A percentile compares a stretch with the other conserved stretches of the same genome.
phyloP scores from a whole-genome alignment of 2,888 invertebrate species.

The Nudaria mundana region DNA sequence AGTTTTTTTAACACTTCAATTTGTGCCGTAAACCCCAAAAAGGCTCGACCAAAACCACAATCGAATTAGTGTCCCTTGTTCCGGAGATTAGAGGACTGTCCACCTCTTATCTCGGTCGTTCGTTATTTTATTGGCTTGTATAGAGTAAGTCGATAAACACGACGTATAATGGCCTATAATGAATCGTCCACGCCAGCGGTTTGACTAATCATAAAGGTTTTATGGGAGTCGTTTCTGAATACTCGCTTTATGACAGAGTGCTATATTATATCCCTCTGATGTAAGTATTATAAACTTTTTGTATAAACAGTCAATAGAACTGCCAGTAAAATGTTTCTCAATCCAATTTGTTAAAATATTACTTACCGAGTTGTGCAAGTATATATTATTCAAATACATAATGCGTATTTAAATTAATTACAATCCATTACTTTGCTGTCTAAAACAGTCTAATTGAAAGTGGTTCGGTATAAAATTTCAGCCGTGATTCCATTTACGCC shows the following conservation, averaged over 20 bases:
- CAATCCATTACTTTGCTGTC: slow-evolving; percentile 12
- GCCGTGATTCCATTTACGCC: slow-evolving; percentile 27
- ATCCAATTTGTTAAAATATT: background rate
- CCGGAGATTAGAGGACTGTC: slow-evolving; percentile 80
- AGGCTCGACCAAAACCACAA: slow-evolving; percentile 78
- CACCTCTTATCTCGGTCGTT: slow-evolving; percentile 79
- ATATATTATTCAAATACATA: background rate
- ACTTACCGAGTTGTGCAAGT: background rate
- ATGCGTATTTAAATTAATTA: background rate
- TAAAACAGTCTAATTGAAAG: slow-evolving; percentile 14
- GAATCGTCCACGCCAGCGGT: slow-evolving; percentile 76
- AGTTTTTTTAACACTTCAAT: slow-evolving; percentile 80
- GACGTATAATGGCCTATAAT: slow-evolving; percentile 79
- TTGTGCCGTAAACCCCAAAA: slow-evolving; percentile 79
- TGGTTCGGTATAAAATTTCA: slow-evolving; percentile 16
- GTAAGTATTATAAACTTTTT: slow-evolving; percentile 45
- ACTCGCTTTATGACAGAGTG: slow-evolving; percentile 58
- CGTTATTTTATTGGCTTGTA: slow-evolving; percentile 81
- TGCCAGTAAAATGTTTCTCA: slow-evolving; percentile 33
- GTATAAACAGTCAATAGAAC: slow-evolving; percentile 50
- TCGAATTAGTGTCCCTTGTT: slow-evolving; percentile 82
- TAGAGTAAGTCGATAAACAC: slow-evolving; percentile 80
- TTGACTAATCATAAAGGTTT: slow-evolving; percentile 80
- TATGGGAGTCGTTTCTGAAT: slow-evolving; percentile 70
- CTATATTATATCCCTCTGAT: too few relatives aligned